Evolutionary conservation across 2,113 vertebrate genomes (phyloP).

Genomic region (Plotosus lineatus): DNA sequence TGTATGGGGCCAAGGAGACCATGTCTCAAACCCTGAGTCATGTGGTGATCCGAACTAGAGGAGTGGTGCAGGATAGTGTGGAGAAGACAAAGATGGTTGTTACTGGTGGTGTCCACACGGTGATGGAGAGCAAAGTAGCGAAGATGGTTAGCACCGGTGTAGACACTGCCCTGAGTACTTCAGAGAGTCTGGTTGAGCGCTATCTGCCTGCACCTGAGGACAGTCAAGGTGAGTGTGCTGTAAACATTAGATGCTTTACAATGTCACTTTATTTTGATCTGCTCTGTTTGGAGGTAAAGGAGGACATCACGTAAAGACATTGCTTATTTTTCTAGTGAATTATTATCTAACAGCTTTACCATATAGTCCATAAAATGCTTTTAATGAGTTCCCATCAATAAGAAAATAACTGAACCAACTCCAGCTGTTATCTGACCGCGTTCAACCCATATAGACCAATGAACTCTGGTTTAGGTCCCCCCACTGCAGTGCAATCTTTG

Average conservation of each 20-base stretch:
- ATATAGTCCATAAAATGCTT: neutral
- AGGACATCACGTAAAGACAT: neutral
- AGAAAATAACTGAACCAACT: conserved; percentile 42
- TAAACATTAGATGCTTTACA: neutral
- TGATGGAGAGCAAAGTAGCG: conserved; percentile 81
- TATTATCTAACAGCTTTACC: conserved; percentile 11
- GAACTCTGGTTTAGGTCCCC: neutral
- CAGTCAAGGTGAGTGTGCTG: conserved; percentile 79
- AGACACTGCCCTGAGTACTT: conserved; percentile 81
- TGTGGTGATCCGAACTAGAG: conserved; percentile 81
- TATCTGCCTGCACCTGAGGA: conserved; percentile 85
- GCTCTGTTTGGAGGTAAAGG: neutral
- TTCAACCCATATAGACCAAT: neutral
- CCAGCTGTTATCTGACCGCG: conserved; percentile 5
- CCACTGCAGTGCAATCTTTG: neutral
- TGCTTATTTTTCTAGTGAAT: neutral
- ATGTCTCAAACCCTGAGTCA: conserved; percentile 77
- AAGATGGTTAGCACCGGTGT: conserved; percentile 79
- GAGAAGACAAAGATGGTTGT: conserved; percentile 82
- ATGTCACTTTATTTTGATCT: neutral
- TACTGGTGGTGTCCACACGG: conserved; percentile 79
- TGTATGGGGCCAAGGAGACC: conserved; percentile 81
- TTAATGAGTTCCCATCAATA: conserved; percentile 28
- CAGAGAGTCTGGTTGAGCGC: conserved; percentile 85
- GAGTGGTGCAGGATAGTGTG: conserved; percentile 78